A percentile compares a stretch with the other conserved stretches of the same genome.
These are phyloP conservation scores for Triplophysa yarkandensis DNA, from an alignment of 2,797 vertebrate species.

Conservation along the genomic window DNA sequence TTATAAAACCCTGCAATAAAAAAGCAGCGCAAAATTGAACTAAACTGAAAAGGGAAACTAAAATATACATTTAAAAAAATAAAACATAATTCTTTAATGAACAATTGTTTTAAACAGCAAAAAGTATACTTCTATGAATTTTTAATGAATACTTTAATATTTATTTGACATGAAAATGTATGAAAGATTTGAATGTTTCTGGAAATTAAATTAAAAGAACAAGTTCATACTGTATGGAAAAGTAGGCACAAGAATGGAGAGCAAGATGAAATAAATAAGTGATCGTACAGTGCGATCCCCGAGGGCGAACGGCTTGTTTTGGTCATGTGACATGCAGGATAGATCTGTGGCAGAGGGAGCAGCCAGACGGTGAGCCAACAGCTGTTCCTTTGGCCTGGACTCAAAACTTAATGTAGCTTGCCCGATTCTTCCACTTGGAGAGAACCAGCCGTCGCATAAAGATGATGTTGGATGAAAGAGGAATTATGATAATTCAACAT, in stretches of 20 bases:
- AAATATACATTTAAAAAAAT: too few species aligned
- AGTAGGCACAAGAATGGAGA: slow-evolving; percentile 17
- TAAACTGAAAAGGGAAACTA: too few species aligned
- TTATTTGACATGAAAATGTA: too few species aligned
- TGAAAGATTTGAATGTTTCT: not conserved
- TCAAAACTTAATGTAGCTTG: slow-evolving; percentile 67
- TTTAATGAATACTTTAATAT: too few species aligned
- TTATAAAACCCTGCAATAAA: too few species aligned
- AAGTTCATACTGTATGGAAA: slow-evolving; percentile 2
- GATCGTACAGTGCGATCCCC: slow-evolving; percentile 9
- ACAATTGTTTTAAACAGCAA: too few species aligned
- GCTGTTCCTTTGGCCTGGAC: slow-evolving; percentile 66
- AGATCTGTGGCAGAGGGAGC: slow-evolving; percentile 56
- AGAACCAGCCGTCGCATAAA: slow-evolving; percentile 46
- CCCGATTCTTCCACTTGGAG: slow-evolving; percentile 53
- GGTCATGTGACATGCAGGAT: slow-evolving; percentile 56
- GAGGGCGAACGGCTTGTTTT: slow-evolving; percentile 50
- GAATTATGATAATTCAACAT: slow-evolving; percentile 9
- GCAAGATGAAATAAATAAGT: slow-evolving; percentile 22
- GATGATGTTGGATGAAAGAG: slow-evolving; percentile 14
- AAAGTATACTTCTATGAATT: too few species aligned
- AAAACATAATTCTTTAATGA: too few species aligned
- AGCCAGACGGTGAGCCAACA: slow-evolving; percentile 64
- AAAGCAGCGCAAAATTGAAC: too few species aligned
- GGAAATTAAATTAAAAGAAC: slow-evolving; percentile 10